phyloP scores from a whole-genome alignment of 2,888 invertebrate species.

The Hirtodrosophila duncani region DNA sequence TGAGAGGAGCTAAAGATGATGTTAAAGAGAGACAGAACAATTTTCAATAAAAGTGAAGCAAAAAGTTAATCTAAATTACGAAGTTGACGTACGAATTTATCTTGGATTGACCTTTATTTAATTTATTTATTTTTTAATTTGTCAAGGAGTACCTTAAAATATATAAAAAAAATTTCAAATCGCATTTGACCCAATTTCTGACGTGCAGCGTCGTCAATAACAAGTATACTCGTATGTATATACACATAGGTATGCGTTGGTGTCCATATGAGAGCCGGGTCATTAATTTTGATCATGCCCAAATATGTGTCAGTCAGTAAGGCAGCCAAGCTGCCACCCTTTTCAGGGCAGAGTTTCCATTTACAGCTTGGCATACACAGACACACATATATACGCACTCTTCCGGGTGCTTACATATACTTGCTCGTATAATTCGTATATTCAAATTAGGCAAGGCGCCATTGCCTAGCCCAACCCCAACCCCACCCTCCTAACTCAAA shows the following conservation, averaged over 20 bases:
- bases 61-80: no score
- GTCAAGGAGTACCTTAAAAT: no score
- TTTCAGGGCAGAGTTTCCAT: constrained; percentile 48
- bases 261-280: constrained; percentile 47
- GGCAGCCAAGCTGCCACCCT: constrained; percentile 28
- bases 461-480: constrained; percentile 8
- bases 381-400: constrained; percentile 21
- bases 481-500: constrained; percentile 17
- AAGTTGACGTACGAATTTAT: no score
- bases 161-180: not conserved
- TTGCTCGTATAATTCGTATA: constrained; percentile 37
- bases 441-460: constrained; percentile 68
- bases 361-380: constrained; percentile 38
- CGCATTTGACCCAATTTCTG: constrained; percentile 47
- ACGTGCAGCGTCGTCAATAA: constrained; percentile 25
- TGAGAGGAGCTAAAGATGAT: no score
- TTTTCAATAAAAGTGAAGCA: no score
- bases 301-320: constrained; percentile 73
- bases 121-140: no score
- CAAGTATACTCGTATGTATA: constrained; percentile 18
- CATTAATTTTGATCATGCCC: constrained; percentile 73
- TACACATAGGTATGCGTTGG: constrained; percentile 31
- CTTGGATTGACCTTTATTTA: no score
- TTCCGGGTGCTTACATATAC: constrained; percentile 21
- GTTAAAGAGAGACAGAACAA: no score